These are phyloP conservation scores for Scylla paramamosain DNA, from an alignment of 1,140 invertebrate species.

Conservation along the genomic window DNA sequence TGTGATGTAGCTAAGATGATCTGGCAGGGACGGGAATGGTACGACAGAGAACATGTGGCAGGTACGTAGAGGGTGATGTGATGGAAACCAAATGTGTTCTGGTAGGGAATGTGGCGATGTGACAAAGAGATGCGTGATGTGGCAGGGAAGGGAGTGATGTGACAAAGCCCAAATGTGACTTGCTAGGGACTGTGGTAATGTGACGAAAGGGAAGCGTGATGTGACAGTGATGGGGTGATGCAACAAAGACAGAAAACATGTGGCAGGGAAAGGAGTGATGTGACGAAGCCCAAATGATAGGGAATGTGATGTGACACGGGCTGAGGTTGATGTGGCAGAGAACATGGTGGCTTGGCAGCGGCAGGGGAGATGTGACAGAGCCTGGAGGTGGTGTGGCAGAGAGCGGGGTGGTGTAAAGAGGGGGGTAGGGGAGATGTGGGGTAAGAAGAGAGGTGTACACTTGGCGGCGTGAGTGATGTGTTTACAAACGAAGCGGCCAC, in stretches of 20 bases:
- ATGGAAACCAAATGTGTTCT: not conserved
- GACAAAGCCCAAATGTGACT: not conserved
- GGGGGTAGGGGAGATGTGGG: not conserved
- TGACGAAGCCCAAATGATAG: not conserved
- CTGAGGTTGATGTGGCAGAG: not conserved
- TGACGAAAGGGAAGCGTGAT: not conserved
- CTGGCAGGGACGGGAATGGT: too few species aligned
- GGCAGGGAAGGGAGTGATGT: not conserved
- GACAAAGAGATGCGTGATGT: too few species aligned
- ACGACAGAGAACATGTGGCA: too few species aligned
- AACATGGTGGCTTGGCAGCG: too few species aligned
- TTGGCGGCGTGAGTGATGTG: conserved; percentile 42
- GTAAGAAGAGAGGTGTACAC: conserved; percentile 49
- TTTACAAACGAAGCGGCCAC: conserved; percentile 59
- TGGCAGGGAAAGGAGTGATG: too few species aligned
- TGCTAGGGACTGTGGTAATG: not conserved
- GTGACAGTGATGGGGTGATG: not conserved
- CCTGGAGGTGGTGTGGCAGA: not conserved
- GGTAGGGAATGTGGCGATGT: not conserved
- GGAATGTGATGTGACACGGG: not conserved
- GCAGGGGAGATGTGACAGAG: not conserved
- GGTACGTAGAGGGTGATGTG: not conserved
- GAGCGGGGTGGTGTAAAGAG: not conserved
- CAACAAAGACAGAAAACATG: not conserved
- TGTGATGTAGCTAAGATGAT: too few species aligned